A percentile compares a stretch with the other conserved stretches of the same genome.
Conservation (phyloP, 2,113 vertebrate genomes). For the Mesoclemmys tuberculata region DNA sequence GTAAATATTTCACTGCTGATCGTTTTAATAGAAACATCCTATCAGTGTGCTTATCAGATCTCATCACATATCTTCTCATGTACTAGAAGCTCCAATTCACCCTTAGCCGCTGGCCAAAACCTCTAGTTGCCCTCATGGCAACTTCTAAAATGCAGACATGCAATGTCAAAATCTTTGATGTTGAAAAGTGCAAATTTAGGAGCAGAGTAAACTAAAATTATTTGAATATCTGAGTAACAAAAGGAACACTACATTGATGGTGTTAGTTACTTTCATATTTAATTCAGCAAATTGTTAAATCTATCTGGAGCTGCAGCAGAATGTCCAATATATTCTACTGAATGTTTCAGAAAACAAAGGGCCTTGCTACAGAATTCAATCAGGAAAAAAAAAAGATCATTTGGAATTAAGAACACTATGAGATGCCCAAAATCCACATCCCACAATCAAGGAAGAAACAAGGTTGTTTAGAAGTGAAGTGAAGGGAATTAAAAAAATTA, state of each 20-base stretch:
- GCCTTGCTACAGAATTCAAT: too few relatives aligned
- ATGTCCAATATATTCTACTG: too few relatives aligned
- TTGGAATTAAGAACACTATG: too few relatives aligned
- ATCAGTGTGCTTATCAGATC: not conserved
- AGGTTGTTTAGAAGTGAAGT: too few relatives aligned
- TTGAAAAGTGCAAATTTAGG: not conserved
- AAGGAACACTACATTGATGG: not conserved
- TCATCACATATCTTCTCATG: not conserved
- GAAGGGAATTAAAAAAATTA: too few relatives aligned
- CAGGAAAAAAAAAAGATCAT: too few relatives aligned
- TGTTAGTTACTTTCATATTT: not conserved
- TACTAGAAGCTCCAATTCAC: not conserved
- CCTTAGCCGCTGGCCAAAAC: not conserved
- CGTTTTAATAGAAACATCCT: not conserved
- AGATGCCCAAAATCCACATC: too few relatives aligned
- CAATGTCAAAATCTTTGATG: not conserved
- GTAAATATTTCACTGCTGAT: not conserved
- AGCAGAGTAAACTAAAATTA: too few relatives aligned
- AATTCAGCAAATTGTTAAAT: not conserved
- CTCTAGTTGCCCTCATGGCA: not conserved
- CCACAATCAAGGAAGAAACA: too few relatives aligned
- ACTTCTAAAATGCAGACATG: not conserved
- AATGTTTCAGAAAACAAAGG: too few relatives aligned
- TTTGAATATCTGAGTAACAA: not conserved
- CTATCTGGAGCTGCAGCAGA: too few relatives aligned